A percentile compares a stretch with the other conserved stretches of the same genome.
Evolutionary conservation across 1,140 invertebrate species (phyloP).

Genomic region (Drosophila subpulchrella): DNA sequence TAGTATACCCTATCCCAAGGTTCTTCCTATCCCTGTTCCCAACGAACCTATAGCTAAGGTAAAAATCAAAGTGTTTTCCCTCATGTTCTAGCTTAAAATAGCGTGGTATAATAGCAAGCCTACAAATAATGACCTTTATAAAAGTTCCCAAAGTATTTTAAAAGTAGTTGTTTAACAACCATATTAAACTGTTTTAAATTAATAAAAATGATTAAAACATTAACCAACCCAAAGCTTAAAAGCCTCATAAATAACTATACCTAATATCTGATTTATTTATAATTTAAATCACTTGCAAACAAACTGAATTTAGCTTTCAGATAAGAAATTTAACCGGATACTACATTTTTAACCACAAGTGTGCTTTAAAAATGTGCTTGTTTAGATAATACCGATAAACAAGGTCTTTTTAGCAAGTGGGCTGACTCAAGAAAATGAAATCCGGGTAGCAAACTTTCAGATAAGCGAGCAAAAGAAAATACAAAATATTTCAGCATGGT

Average conservation of each 20-base stretch:
- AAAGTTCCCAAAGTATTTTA: too few relatives aligned
- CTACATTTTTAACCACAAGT: conserved; percentile 9
- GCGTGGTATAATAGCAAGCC: not conserved
- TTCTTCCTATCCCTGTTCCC: too few relatives aligned
- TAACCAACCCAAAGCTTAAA: too few relatives aligned
- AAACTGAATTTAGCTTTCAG: too few relatives aligned
- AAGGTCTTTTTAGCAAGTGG: conserved; percentile 17
- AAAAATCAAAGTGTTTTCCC: not conserved
- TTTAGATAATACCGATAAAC: conserved; percentile 35
- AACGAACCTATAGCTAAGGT: not conserved
- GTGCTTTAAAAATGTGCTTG: conserved; percentile 22
- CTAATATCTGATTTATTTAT: not conserved
- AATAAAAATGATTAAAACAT: not conserved
- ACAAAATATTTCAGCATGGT: conserved; percentile 1
- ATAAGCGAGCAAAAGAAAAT: conserved; percentile 16
- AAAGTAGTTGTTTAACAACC: too few relatives aligned
- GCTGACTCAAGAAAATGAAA: conserved; percentile 30
- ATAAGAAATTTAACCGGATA: conserved; percentile 5
- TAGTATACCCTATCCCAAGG: conserved; percentile 7
- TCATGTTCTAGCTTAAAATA: not conserved
- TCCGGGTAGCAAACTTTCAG: conserved; percentile 6
- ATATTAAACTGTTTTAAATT: too few relatives aligned
- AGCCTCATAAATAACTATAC: too few relatives aligned
- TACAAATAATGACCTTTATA: too few relatives aligned
- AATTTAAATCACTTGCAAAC: not conserved